A percentile compares a stretch with the other conserved stretches of the same genome.
phyloP scores from a whole-genome alignment of 2,888 invertebrate species.

The Schrankia costaestrigalis region DNA sequence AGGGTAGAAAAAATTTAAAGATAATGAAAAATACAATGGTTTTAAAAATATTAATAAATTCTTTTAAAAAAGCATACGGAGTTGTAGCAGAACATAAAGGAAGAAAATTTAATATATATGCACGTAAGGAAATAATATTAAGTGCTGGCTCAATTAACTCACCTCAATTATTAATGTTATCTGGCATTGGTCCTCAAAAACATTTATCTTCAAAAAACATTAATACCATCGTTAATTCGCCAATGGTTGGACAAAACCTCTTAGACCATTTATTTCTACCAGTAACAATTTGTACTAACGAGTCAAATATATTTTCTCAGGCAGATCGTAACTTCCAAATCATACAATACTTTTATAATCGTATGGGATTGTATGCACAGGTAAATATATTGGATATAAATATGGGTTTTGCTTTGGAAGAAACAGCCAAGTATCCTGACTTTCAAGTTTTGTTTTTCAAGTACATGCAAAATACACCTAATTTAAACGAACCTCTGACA shows the following conservation, averaged over 20 bases:
- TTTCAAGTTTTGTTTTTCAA: slow-evolving; percentile 41
- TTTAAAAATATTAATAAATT: slow-evolving; percentile 16
- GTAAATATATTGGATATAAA: slow-evolving; percentile 80
- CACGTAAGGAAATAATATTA: slow-evolving; percentile 67
- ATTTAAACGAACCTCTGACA: not conserved
- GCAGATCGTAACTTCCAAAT: slow-evolving; percentile 46
- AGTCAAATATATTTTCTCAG: slow-evolving; percentile 36
- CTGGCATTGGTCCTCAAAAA: slow-evolving; percentile 70
- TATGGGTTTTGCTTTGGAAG: slow-evolving; percentile 39
- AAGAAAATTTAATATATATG: slow-evolving; percentile 16
- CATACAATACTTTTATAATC: slow-evolving; percentile 69
- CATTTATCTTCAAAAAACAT: slow-evolving; percentile 58
- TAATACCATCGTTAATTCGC: slow-evolving; percentile 51
- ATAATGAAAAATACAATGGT: slow-evolving; percentile 40
- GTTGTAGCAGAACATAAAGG: slow-evolving; percentile 5
- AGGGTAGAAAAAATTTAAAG: slow-evolving; percentile 43
- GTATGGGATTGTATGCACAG: slow-evolving; percentile 69
- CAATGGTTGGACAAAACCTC: slow-evolving; percentile 74
- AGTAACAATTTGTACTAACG: too few species aligned
- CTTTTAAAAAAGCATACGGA: slow-evolving; percentile 12
- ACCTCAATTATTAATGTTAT: slow-evolving; percentile 73
- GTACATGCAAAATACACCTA: slow-evolving; percentile 46
- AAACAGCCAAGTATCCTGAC: slow-evolving; percentile 46
- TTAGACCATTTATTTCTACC: slow-evolving; percentile 72
- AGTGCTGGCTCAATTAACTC: slow-evolving; percentile 72